Conservation (phyloP, 2,113 vertebrate species). For the Cephalopterus ornatus region DNA sequence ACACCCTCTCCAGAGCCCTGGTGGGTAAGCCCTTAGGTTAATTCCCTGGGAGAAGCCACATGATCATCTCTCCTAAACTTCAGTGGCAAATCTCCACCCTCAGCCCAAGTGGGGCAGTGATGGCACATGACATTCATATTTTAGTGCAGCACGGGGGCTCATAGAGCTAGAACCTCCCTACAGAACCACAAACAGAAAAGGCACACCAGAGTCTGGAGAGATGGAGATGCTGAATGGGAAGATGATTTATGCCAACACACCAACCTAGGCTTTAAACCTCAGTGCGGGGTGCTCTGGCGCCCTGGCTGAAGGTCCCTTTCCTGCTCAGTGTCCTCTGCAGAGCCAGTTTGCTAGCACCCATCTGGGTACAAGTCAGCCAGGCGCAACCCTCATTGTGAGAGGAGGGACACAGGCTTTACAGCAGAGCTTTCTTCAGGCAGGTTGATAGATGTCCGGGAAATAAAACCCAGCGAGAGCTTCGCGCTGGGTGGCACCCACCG, state of each 20-base stretch:
- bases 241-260: background rate
- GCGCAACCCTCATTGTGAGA: background rate
- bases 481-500: conserved; percentile 15
- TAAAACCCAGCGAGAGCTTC: background rate
- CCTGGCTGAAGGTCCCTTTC: background rate
- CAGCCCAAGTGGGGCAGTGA: background rate
- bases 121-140: background rate
- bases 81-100: background rate
- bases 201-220: background rate
- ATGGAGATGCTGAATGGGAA: background rate
- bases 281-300: background rate
- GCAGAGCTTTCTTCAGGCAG: background rate
- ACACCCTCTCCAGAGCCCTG: background rate
- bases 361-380: background rate
- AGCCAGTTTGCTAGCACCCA: accelerated
- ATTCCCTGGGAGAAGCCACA: background rate
- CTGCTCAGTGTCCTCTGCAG: background rate
- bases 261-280: background rate
- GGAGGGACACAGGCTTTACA: background rate
- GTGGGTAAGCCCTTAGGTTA: background rate
- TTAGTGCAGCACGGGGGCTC: background rate
- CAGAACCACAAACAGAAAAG: background rate
- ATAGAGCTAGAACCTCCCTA: background rate
- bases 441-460: background rate
- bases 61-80: background rate